Percentiles rank a stretch among this genome's conserved stretches.
phyloP scores from a whole-genome alignment of 2,797 vertebrate genomes.

The Rhinophrynus dorsalis region DNA sequence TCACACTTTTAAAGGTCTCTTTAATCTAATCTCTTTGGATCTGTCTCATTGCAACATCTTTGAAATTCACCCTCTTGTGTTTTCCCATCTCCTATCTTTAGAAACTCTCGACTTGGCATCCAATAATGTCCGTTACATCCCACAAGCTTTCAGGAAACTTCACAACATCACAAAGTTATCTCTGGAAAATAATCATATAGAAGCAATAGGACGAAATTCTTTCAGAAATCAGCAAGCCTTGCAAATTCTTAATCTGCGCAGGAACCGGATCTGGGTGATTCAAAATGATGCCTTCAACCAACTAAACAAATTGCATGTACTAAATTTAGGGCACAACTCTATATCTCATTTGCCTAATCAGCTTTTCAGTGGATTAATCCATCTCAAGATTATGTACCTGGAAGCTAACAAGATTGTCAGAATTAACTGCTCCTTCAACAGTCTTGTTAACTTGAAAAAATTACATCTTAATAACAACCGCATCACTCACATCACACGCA shows the following conservation, averaged over 20 bases:
- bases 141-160: conserved; percentile 59
- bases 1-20: conserved; percentile 61
- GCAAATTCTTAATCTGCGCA: conserved; percentile 57
- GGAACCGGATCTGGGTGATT: conserved; percentile 64
- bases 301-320: conserved; percentile 53
- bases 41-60: conserved; percentile 62
- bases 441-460: conserved; percentile 55
- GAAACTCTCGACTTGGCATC: conserved; percentile 55
- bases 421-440: conserved; percentile 55
- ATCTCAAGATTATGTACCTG: conserved; percentile 60
- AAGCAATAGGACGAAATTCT: conserved; percentile 62
- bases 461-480: conserved; percentile 65
- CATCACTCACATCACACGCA: conserved; percentile 46
- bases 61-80: conserved; percentile 60
- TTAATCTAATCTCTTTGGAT: conserved; percentile 59
- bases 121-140: conserved; percentile 60
- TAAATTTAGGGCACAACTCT: conserved; percentile 66
- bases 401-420: conserved; percentile 60
- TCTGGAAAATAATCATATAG: conserved; percentile 61
- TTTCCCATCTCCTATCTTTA: conserved; percentile 59
- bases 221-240: conserved; percentile 56
- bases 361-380: conserved; percentile 60
- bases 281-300: conserved; percentile 57
- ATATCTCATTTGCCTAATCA: conserved; percentile 64
- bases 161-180: conserved; percentile 54